Percentiles rank a stretch among this genome's conserved stretches.
Evolutionary conservation across 2,113 vertebrate genomes (phyloP).

Genomic region (Neotoma lepida): DNA sequence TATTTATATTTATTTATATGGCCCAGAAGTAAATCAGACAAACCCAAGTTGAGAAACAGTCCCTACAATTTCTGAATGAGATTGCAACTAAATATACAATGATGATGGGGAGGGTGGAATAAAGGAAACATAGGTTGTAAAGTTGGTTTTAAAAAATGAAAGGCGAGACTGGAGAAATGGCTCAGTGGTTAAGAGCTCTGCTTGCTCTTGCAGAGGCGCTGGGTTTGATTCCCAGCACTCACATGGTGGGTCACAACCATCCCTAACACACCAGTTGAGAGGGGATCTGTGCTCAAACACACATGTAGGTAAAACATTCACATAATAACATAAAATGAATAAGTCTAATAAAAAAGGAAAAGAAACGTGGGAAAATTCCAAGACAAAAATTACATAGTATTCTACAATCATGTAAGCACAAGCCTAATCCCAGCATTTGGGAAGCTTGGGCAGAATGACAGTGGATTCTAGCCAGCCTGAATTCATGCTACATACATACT

Average conservation of each 20-base stretch:
- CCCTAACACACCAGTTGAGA: neutral
- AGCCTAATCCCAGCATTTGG: neutral
- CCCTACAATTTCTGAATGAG: neutral
- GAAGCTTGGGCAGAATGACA: neutral
- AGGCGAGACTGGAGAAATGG: neutral
- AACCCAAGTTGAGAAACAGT: neutral
- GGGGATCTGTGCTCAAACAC: neutral
- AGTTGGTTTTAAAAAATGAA: neutral
- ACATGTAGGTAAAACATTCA: neutral
- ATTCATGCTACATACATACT: too few species aligned
- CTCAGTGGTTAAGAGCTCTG: neutral
- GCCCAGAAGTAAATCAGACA: neutral
- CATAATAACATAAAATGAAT: neutral
- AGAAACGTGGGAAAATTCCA: neutral
- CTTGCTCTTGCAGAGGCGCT: neutral
- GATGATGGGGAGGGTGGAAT: neutral
- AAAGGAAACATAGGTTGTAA: neutral
- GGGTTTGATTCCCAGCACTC: neutral
- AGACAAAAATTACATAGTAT: neutral
- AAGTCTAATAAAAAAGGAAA: neutral
- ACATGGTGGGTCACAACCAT: neutral
- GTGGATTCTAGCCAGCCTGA: neutral
- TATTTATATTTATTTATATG: neutral
- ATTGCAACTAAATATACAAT: constrained; percentile 17
- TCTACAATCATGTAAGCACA: neutral